Base-by-base conservation (phyloP, 2,888 invertebrate genomes). In the Drosophila demipolita region DNA sequence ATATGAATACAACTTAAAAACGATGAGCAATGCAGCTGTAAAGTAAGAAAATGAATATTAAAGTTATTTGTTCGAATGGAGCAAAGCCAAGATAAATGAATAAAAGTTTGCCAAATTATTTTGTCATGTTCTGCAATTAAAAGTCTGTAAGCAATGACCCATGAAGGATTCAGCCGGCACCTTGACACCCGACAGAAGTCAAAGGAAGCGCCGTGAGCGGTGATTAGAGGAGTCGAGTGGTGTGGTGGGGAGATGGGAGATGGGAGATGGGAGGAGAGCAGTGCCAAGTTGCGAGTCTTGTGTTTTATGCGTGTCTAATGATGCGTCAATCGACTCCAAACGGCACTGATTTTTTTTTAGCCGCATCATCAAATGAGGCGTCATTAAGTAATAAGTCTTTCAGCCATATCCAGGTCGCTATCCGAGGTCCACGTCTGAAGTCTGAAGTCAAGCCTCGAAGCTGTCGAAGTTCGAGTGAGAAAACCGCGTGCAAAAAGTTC, bases 361-460 rank as follows among this genome's bases (percentile, higher is more conserved):
- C 73, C 79, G 76, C 86, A 86, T 75, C 87, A 76, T 58, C 74
- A 79, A 82, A 83, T 84, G 83, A 82, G 87, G 83, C 87, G 83
- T 87, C 84, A 81, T 85, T 89, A 89, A 87, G 89, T 89, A 89
- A 89, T 89, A 87, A 89, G 84, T 85, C 84, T 78, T 75, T 72
- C 54, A 74, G 70, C 59, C 58, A 49, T 58, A 50, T 49, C 63
- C 66, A 32, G 50, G 26, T 40, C 38, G 49, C 17, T 17, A 23
- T 54, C 45, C 48, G 49, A 23, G 23, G 33, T 76, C 58, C 26
- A 45, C 26, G 26, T 26, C 26, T 0, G 3, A 42, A 6, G 20
- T 20, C 45, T 45, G 45, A 45, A 55, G 55, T 55, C 38, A 12
- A 26, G 26, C 38, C 20, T 5, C 12, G n/a, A 32, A 23, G 23